Base-by-base conservation (phyloP, 2,888 invertebrate species). In the Pelosia muscerda region DNA sequence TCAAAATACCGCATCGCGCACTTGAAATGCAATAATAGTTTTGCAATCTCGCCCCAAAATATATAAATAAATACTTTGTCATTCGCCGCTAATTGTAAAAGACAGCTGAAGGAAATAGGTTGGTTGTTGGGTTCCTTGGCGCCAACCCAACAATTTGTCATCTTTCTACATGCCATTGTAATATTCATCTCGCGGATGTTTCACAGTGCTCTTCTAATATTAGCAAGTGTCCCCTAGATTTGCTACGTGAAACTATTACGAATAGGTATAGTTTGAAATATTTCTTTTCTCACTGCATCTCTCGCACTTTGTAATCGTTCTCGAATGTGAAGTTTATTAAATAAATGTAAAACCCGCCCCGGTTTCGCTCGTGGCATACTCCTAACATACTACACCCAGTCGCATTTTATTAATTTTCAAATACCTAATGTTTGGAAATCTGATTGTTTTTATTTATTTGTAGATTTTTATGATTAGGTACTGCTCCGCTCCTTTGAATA, bases 81-180 rank as follows among this genome's bases (percentile, higher is more conserved):
- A 23, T 58, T 15, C 54, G 26, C 23, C 23, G 26, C 57, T 79
- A 79, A 79, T 79, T 81, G 73, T 69, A 72, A 79, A 38, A 76
- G 71, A 79, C 79, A 76, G 72, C 74, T 74, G 74, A 76, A 74
- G 68, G 69, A 81, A 74, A 66, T 74, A 38, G 77, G 71, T 81
- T 71, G 76, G 65, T 74, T 63, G 71, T 66, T 28, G 55, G 22
- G 58, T 57, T 58, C 25, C 71, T 72, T 79, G 81, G 79, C 81
- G 71, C 60, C 55, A 72, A 5, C 53, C 77, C 79, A 79, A 81
- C 77, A 70, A 72, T 79, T 74, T 79, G 79, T 79, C 77, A 81
- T 79, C 73, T 78, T 78, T 74, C 53, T 76, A 68, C 63, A 59
- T 73, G 60, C 61, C 66, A 71, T 69, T 69, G 69, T 60, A 63